phyloP scores from a whole-genome alignment of 2,888 invertebrate genomes.

The Cremastinae sp. region DNA sequence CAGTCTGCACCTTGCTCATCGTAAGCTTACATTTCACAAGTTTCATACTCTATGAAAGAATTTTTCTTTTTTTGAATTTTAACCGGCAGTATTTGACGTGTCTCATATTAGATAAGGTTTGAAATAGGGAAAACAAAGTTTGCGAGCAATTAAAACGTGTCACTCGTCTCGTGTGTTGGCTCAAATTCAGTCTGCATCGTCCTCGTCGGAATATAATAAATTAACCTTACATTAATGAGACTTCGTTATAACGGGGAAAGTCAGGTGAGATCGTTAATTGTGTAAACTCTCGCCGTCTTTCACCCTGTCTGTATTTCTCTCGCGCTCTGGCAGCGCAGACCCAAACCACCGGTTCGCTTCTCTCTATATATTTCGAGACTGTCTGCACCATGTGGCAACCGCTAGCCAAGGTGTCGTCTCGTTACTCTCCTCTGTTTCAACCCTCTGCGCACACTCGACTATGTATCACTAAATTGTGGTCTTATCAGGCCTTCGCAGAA shows the following conservation, averaged over 20 bases:
- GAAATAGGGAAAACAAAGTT: constrained; percentile 16
- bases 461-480: constrained; percentile 42
- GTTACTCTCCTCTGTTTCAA: constrained; percentile 53
- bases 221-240: constrained; percentile 55
- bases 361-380: constrained; percentile 15
- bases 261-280: constrained; percentile 63
- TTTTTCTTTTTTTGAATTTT: no score
- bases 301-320: constrained; percentile 5
- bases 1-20: constrained; percentile 28
- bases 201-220: constrained; percentile 44
- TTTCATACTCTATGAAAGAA: no score
- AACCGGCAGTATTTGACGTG: no score
- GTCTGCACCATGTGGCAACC: constrained; percentile 55
- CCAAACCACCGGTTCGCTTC: background rate
- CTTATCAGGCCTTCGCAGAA: constrained; percentile 56
- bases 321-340: constrained; percentile 14
- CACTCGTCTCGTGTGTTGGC: constrained; percentile 11
- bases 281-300: constrained; percentile 48
- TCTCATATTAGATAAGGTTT: no score
- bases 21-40: no score
- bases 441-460: constrained; percentile 18
- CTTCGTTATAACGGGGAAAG: constrained; percentile 48
- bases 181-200: constrained; percentile 29
- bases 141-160: constrained; percentile 44
- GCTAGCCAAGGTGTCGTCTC: constrained; percentile 41